Base-by-base conservation (phyloP, 2,113 vertebrate genomes). In the Nerophis ophidion region DNA sequence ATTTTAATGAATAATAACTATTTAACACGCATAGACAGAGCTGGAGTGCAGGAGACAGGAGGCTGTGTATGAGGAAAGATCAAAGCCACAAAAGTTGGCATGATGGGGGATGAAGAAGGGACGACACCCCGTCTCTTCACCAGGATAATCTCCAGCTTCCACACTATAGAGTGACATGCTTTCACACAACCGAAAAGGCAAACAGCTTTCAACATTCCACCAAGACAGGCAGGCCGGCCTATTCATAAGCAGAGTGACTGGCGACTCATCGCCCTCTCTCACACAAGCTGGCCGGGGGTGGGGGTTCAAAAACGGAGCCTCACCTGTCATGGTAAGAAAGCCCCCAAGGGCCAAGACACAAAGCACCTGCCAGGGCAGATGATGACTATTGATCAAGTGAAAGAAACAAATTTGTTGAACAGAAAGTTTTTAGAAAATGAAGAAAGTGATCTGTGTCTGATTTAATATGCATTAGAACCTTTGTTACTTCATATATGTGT, bases 131-230 rank as follows among this genome's bases (percentile, higher is more conserved):
- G 61, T 58, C 17, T 66, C 66, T 66, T 82, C 83, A 80, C 62
- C 72, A 36, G 66, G 79, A 82, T 81, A 75, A 79, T 75, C 79
- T 76, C 66, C 72, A 69, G 54, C 64, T 66, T 63, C 72, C 66
- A 56, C 75, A 74, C 61, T 7, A 51, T 14, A 7, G 60, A 72
- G 65, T 54, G 78, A 84, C 80, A 81, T 67, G 85, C 79, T 81
- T 82, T 84, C 70, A 86, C 66, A 17, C 59, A 68, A 71, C 79
- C 71, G 71, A 76, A 87, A 48, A 60, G 70, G 69, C 84, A 89
- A 87, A 85, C 75, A 87, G 74, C 61, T 73, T 69, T 70, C 63
- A 63, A 70, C 85, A 88, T 86, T 88, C 84, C 80, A 74, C 54
- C 79, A 66, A 56, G 65, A 74, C 75, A 74, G 76, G 67, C 72